These are phyloP conservation scores for Drosophila miranda DNA, from an alignment of 1,140 invertebrate genomes.

Conservation along the genomic window DNA sequence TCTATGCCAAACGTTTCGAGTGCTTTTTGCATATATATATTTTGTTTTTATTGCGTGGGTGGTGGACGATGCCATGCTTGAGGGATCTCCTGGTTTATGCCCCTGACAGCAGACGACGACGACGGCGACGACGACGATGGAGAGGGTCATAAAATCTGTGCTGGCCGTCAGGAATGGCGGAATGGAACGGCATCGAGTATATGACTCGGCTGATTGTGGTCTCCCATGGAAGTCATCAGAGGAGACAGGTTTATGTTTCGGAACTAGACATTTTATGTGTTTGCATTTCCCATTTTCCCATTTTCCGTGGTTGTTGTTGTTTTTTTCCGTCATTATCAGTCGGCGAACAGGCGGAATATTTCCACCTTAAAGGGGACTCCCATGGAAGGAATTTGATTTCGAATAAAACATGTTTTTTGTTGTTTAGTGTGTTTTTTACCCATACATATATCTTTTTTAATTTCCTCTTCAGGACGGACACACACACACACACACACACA, in stretches of 20 bases:
- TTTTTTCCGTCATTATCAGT: no score
- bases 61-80: conserved; percentile 26
- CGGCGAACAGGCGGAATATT: no score
- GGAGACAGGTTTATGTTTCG: conserved; percentile 65
- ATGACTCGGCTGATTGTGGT: neutral
- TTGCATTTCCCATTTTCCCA: conserved; percentile 63
- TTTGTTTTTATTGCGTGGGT: conserved; percentile 43
- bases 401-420: no score
- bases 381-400: no score
- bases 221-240: conserved; percentile 9
- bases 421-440: no score
- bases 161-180: conserved; percentile 25
- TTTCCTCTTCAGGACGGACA: conserved; percentile 5
- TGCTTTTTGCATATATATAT: no score
- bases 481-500: neutral
- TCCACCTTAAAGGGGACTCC: no score
- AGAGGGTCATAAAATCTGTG: conserved; percentile 62
- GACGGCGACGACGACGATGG: neutral
- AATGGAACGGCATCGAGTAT: conserved; percentile 10
- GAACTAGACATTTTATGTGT: conserved; percentile 72
- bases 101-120: conserved; percentile 51
- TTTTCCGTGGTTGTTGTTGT: no score
- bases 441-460: conserved; percentile 22
- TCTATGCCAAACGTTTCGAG: no score
- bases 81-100: conserved; percentile 62